phyloP scores from a whole-genome alignment of 2,797 vertebrate species.

The Scolopax bukidnonensis region DNA sequence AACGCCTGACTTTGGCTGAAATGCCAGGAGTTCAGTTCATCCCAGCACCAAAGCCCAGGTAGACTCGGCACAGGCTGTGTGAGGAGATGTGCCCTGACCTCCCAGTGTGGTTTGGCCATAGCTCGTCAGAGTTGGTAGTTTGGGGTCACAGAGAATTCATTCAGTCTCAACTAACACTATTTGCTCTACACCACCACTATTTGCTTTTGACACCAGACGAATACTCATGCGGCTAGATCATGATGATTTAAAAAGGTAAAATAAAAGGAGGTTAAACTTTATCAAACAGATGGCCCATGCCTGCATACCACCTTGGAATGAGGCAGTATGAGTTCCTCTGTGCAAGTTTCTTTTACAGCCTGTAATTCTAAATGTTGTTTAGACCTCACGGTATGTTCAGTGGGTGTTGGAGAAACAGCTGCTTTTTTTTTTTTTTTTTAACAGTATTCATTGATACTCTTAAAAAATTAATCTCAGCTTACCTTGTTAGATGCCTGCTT shows the following conservation, averaged over 20 bases:
- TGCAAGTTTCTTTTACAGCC: not conserved
- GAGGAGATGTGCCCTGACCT: not conserved
- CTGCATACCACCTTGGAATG: not conserved
- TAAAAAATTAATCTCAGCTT: slow-evolving; percentile 47
- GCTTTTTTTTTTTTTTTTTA: not conserved
- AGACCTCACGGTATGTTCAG: not conserved
- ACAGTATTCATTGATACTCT: not conserved
- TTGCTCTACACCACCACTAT: not conserved
- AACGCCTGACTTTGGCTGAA: not conserved
- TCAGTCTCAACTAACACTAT: not conserved
- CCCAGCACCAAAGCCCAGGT: not conserved
- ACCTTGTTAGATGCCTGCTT: slow-evolving; percentile 99
- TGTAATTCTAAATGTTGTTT: not conserved
- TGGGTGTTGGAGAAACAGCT: not conserved
- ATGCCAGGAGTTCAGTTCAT: not conserved
- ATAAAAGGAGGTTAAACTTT: not conserved
- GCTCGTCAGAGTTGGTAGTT: not conserved
- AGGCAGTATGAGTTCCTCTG: not conserved
- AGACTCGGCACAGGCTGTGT: not conserved
- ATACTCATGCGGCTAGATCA: not conserved
- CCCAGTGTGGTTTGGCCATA: accelerated
- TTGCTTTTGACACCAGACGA: not conserved
- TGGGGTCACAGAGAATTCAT: not conserved
- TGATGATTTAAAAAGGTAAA: not conserved
- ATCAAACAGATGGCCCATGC: not conserved